A percentile compares a stretch with the other conserved stretches of the same genome.
These are phyloP conservation scores for Sciurus niger DNA, from an alignment of 2,113 vertebrate species.

Conservation along the genomic window DNA sequence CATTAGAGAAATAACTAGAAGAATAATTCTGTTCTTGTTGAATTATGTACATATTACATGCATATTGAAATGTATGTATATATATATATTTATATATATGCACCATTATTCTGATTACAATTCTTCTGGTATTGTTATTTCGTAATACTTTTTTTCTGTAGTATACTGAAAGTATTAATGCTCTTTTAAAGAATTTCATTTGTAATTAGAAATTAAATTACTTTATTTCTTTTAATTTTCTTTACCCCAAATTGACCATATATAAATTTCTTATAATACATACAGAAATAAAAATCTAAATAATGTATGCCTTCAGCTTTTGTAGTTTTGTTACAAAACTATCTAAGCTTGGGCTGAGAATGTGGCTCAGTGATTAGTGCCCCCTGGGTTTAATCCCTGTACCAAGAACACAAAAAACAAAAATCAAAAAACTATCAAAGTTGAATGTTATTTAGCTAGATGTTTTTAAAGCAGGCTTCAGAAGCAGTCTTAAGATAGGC, in stretches of 20 bases:
- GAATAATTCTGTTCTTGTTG: neutral
- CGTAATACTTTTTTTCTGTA: neutral
- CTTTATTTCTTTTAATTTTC: constrained; percentile 31
- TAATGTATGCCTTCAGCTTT: constrained; percentile 11
- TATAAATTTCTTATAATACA: constrained; percentile 48
- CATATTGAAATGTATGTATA: too few species aligned
- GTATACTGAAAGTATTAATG: neutral
- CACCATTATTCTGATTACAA: too few species aligned
- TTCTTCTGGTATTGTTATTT: neutral
- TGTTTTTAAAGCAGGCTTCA: constrained; percentile 41
- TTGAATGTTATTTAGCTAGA: neutral
- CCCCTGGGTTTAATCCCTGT: too few species aligned
- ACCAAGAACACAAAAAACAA: too few species aligned
- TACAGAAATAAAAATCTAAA: constrained; percentile 24
- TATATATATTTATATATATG: neutral
- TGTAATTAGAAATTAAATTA: neutral
- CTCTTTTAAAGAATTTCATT: constrained; percentile 55
- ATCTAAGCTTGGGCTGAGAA: neutral
- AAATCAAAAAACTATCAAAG: too few species aligned
- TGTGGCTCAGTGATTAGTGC: too few species aligned
- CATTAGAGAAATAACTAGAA: neutral
- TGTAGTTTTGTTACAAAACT: constrained; percentile 48
- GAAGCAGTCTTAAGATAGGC: constrained; percentile 11
- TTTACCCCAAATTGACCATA: neutral
- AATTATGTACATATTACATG: neutral